Evolutionary conservation across 2,888 invertebrate species (phyloP).

Genomic region (Metallyticus violacea): DNA sequence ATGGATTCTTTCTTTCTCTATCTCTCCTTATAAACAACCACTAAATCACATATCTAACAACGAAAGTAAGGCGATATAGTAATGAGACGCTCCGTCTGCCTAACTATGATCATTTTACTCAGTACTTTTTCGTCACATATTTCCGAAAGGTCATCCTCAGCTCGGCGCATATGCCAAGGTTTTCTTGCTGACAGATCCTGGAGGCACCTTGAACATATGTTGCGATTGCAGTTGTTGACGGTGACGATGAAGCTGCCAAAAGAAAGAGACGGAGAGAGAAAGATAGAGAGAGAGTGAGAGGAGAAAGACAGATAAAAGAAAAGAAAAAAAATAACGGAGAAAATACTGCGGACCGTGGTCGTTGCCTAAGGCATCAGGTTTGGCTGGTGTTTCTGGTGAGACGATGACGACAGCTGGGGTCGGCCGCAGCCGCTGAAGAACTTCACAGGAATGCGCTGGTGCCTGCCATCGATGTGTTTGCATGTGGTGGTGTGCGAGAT

Average conservation of each 20-base stretch:
- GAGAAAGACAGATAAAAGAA: background rate
- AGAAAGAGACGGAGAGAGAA: background rate
- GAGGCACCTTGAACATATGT: background rate
- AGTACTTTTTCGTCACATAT: background rate
- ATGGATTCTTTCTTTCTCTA: background rate
- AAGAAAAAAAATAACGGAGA: background rate
- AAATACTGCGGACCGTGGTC: background rate
- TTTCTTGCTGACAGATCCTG: background rate
- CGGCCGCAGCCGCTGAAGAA: background rate
- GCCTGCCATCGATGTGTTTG: too few species aligned
- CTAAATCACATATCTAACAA: background rate
- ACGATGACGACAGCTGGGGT: background rate
- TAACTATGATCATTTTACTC: background rate
- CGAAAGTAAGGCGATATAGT: background rate
- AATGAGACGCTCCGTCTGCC: background rate
- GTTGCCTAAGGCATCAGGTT: background rate
- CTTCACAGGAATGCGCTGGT: background rate
- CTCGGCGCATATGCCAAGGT: too few species aligned
- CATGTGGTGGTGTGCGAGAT: background rate
- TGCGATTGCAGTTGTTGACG: background rate
- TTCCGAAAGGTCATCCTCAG: background rate
- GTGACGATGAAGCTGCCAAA: background rate
- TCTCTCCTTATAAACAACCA: background rate
- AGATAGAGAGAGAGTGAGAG: background rate
- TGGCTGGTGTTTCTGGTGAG: background rate